These are phyloP conservation scores for Pseudotriccus pelzelni DNA, from an alignment of 2,797 vertebrate genomes.

Conservation along the genomic window DNA sequence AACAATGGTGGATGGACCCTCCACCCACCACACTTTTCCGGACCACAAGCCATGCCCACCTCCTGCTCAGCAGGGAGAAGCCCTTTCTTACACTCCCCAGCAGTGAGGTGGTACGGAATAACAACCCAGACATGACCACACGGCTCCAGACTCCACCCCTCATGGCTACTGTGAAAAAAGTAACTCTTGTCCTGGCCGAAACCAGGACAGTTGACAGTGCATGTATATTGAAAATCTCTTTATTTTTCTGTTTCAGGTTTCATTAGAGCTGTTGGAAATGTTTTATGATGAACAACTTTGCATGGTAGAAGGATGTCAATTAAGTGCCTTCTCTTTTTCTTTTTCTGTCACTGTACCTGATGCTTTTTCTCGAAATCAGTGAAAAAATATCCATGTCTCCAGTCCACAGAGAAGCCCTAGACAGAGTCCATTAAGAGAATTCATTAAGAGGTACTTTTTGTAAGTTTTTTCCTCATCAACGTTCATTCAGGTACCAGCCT, in stretches of 20 bases:
- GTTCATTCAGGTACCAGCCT: not conserved
- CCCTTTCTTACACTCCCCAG: not conserved
- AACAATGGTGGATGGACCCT: not conserved
- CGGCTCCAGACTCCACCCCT: not conserved
- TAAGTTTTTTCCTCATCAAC: not conserved
- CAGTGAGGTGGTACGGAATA: not conserved
- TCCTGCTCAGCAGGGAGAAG: not conserved
- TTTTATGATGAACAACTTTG: not conserved
- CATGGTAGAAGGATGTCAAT: not conserved
- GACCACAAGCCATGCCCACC: not conserved
- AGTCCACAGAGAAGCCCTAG: not conserved
- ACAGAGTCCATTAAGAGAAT: not conserved
- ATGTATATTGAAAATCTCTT: not conserved
- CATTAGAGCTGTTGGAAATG: not conserved
- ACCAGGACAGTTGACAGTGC: not conserved
- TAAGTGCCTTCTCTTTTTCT: not conserved
- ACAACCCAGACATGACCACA: accelerated
- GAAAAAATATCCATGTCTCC: not conserved
- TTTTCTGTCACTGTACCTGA: not conserved
- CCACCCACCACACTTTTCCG: accelerated
- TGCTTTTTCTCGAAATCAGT: not conserved
- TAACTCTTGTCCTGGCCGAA: not conserved
- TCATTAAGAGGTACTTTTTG: not conserved
- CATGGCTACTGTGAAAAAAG: not conserved
- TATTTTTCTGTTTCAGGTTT: not conserved